Base-by-base conservation (phyloP, 1,140 invertebrate species). In the Neotoxoptera formosana region DNA sequence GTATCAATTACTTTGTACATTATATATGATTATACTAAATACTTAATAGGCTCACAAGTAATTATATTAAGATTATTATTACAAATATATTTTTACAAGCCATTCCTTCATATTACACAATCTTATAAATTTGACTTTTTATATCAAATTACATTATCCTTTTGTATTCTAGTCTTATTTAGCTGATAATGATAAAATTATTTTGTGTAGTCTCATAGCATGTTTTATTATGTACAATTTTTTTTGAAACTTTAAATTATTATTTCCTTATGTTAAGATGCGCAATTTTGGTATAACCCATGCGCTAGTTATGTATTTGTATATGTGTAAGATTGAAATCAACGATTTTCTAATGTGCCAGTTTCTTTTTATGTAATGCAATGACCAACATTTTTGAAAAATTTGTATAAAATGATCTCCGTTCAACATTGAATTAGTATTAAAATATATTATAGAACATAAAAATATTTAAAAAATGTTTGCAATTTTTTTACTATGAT, bases 121-220 rank as follows among this genome's bases (percentile, higher is more conserved):
- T 83, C 23, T 86, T 84, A 51, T 48, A 51, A 41, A 86, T 51
- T 93, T 84, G 91, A 93, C 91, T 86, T 93, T 92, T 93, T 67
- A 67, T 67, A 93, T 84, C 81, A 83, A 92, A 93, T 86, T 83
- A 86, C 67, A 93, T 86, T 93, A 86, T 93, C 76, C 91, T 93
- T 93, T 93, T 93, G 91, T 93, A 93, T 93, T 93, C 91, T 93
- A 93, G 91, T 93, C 91, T 93, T 53, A 93, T 86, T 93, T 93
- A 86, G 91, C 14, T 86, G 81, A 53, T 93, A 91, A 93, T 86
- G 1, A 34, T 86, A 93, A 53, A 53, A 84, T 51, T 84, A 84
- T 93, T 76, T 86, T 93, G 91, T 93, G 56, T 86, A 93, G 91
- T 53, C 14, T 91, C 30, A 67, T 83, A 93, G 81, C 34, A 86